These are phyloP conservation scores for Lycocerus yunnanus DNA, from an alignment of 2,888 invertebrate genomes.

Conservation along the genomic window DNA sequence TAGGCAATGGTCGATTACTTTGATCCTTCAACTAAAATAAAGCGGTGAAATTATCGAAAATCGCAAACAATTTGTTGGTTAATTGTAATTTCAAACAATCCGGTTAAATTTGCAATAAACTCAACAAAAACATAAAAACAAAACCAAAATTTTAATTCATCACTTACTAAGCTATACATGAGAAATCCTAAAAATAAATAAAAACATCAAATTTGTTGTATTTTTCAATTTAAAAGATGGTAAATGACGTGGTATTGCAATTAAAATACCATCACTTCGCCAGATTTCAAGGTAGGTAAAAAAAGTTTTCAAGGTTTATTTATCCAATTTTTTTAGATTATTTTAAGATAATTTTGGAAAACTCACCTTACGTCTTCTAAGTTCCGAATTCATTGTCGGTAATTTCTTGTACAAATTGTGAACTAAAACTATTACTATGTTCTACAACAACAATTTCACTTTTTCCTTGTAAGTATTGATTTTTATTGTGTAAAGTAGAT, in stretches of 20 bases:
- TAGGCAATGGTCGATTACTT: conserved; percentile 37
- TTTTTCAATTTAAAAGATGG: background rate
- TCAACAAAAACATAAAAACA: background rate
- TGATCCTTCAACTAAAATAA: conserved; percentile 35
- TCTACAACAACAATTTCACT: background rate
- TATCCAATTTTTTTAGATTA: background rate
- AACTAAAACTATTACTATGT: background rate
- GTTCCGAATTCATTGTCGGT: conserved; percentile 27
- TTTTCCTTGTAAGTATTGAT: background rate
- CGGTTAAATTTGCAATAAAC: background rate
- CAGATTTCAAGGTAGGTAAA: background rate
- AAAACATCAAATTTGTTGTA: background rate
- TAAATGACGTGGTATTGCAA: background rate
- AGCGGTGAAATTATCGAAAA: background rate
- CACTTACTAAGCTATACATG: conserved; percentile 37
- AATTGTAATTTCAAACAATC: background rate
- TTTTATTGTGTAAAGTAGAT: background rate
- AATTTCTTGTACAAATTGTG: background rate
- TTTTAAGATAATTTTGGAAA: background rate
- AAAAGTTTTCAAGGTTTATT: background rate
- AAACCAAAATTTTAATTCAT: background rate
- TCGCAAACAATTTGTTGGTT: background rate
- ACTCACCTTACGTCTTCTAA: conserved; percentile 35
- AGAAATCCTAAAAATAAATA: conserved; percentile 30
- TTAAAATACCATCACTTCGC: background rate